Percentiles rank a stretch among this genome's conserved stretches.
Conservation (phyloP, 2,113 vertebrate genomes). For the Aepyceros melampus region DNA sequence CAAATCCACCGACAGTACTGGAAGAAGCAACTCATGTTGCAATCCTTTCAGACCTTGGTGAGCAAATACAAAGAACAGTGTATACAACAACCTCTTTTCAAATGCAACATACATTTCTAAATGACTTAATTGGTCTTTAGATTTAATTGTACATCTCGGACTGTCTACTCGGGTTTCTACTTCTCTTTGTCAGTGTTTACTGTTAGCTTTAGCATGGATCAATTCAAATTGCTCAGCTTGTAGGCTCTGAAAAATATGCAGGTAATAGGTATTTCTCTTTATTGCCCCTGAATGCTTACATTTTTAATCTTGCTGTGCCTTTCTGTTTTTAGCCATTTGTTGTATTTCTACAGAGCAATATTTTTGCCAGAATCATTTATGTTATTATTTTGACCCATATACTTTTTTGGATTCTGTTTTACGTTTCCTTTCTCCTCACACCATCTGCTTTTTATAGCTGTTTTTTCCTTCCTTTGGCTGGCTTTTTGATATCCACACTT, state of each 20-base stretch:
- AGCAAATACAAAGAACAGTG: not conserved
- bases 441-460: constrained; percentile 69
- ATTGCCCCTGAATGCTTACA: not conserved
- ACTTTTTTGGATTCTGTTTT: not conserved
- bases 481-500: constrained; percentile 50
- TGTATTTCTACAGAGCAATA: constrained; percentile 10
- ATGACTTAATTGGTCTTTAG: not conserved
- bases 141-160: not conserved
- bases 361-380: constrained; percentile 41
- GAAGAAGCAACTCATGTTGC: not conserved
- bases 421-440: constrained; percentile 51
- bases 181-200: not conserved
- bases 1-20: not conserved
- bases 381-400: constrained; percentile 41
- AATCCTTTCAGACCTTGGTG: not conserved
- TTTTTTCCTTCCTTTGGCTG: constrained; percentile 70
- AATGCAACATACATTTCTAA: not conserved
- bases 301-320: not conserved
- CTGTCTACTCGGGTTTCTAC: not conserved
- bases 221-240: not conserved
- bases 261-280: not conserved
- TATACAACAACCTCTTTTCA: not conserved
- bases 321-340: not conserved
- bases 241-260: not conserved
- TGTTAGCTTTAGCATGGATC: not conserved